A percentile compares a stretch with the other conserved stretches of the same genome.
Evolutionary conservation across 2,797 vertebrate genomes (phyloP).

Genomic region (Tauraco hartlaubi): DNA sequence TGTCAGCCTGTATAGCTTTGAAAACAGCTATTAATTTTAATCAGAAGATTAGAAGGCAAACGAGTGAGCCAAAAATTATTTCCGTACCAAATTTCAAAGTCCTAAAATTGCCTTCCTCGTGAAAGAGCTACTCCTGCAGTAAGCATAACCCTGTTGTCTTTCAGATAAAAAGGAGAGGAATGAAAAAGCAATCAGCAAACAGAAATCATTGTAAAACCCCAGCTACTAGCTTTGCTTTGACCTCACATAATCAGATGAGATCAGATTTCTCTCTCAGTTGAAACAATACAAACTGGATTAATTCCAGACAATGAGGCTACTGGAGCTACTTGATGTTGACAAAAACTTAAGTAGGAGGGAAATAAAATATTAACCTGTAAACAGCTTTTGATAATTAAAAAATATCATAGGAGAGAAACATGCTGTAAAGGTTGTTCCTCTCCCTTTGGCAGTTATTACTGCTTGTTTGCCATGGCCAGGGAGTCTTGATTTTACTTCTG

Average conservation of each 20-base stretch:
- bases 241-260: neutral
- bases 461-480: neutral
- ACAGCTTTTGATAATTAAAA: neutral
- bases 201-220: neutral
- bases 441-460: neutral
- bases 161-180: neutral
- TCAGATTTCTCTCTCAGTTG: neutral
- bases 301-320: neutral
- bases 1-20: neutral
- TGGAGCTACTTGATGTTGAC: neutral
- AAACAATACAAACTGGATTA: neutral
- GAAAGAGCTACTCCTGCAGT: neutral
- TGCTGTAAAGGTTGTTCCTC: neutral
- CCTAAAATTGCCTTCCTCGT: neutral
- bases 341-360: neutral
- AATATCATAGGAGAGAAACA: neutral
- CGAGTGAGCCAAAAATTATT: neutral
- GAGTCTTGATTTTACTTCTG: neutral
- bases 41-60: neutral
- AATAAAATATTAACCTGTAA: neutral
- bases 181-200: neutral
- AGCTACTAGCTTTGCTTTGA: neutral
- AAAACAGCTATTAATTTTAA: neutral
- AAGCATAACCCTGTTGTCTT: neutral
- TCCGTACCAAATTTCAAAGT: neutral